Base-by-base conservation (phyloP, 1,140 invertebrate species). In the Drosophila baimaii region DNA sequence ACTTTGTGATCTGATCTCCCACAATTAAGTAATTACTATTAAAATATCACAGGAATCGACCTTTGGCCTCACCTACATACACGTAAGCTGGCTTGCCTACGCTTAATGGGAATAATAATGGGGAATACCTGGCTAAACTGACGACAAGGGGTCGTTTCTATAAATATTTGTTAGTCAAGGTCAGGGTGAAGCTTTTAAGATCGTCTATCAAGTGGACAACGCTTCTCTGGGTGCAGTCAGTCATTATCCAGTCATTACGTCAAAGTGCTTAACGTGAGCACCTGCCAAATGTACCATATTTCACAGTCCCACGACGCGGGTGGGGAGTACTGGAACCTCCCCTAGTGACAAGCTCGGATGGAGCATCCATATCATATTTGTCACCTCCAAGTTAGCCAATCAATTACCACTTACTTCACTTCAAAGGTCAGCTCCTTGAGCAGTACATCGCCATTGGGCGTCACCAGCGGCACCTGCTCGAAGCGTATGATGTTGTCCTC, bases 361-460 rank as follows among this genome's bases (percentile, higher is more conserved):
- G n/a, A n/a, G n/a, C n/a, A n/a, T n/a, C n/a, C n/a, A n/a, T n/a
- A n/a, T n/a, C n/a, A 31, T 31, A 37, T 15, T 37, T n/a, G 35
- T 23, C 2, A 56, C 27, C 9, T 19, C 10, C n/a, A n/a, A n/a
- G n/a, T n/a, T n/a, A n/a, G n/a, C n/a, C n/a, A n/a, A n/a, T n/a
- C n/a, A n/a, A n/a, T n/a, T n/a, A n/a, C n/a, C n/a, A n/a, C 6
- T 23, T 59, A 94, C 93, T 95, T 95, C 8, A 98, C 97, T 94
- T 98, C 97, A 89, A 99, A 98, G 49, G 94, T 95, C 3, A 99
- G 93, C 83, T 98, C 97, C 79, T 96, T 94, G 12, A 99, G 95
- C 19, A 99, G 94, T 19, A 99, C 94, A 93, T 99, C 98, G 10
- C 98, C 98, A 92, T 99, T 99, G 5, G 98, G 99, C 3, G 98